Conservation (phyloP, 2,888 invertebrate species). For the Meta bourneti region DNA sequence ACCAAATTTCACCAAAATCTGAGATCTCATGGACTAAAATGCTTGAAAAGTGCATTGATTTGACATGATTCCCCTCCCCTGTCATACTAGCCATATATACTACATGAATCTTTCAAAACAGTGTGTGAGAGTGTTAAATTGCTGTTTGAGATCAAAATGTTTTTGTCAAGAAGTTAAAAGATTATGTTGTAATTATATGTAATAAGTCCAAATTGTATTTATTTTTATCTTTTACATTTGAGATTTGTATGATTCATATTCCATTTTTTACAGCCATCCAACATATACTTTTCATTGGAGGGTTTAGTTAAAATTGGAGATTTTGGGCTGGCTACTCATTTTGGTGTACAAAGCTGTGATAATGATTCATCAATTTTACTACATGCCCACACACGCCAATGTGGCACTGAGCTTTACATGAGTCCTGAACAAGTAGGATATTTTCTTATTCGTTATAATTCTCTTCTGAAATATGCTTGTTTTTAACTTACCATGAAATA, state of each 20-base stretch:
- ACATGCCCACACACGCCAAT: constrained; percentile 83
- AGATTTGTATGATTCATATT: background rate
- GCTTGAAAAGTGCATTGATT: too few relatives aligned
- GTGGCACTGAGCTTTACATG: constrained; percentile 97
- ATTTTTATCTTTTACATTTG: background rate
- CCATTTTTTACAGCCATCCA: constrained; percentile 85
- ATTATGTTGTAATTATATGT: too few relatives aligned
- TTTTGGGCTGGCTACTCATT: constrained; percentile 96
- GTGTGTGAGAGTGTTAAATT: too few relatives aligned
- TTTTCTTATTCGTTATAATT: background rate
- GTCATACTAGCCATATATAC: too few relatives aligned
- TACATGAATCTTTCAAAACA: too few relatives aligned
- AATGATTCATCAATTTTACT: constrained; percentile 47
- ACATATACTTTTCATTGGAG: constrained; percentile 95
- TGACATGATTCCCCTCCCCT: too few relatives aligned
- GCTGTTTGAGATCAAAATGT: too few relatives aligned
- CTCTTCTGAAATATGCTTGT: background rate
- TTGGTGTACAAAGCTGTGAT: constrained; percentile 79
- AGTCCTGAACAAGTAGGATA: constrained; percentile 93
- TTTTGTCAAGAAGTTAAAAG: too few relatives aligned
- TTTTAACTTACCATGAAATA: background rate
- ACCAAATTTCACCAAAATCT: too few relatives aligned
- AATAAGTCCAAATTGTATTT: too few relatives aligned
- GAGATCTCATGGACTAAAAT: too few relatives aligned
- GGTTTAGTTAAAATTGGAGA: constrained; percentile 97